Percentiles rank a stretch among this genome's conserved stretches.
Conservation (phyloP, 1,140 invertebrate species). For the Atta texana region DNA sequence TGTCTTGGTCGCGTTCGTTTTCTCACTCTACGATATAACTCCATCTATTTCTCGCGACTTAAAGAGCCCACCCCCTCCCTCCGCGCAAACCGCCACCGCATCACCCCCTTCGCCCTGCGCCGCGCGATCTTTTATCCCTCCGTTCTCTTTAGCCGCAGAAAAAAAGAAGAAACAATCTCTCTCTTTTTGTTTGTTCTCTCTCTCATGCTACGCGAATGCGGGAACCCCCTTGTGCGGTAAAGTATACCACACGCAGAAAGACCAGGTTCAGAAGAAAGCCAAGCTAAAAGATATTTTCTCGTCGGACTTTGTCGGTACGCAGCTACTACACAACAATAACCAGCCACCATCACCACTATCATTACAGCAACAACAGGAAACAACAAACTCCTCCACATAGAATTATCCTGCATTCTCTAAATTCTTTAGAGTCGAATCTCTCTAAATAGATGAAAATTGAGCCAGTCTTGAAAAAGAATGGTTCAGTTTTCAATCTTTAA, state of each 20-base stretch:
- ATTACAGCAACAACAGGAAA: constrained; percentile 38
- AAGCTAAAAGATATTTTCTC: constrained; percentile 92
- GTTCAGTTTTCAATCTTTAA: too few relatives aligned
- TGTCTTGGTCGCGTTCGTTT: constrained; percentile 6
- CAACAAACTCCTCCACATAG: constrained; percentile 22
- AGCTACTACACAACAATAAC: constrained; percentile 74
- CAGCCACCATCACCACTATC: constrained; percentile 16
- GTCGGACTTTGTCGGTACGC: constrained; percentile 90
- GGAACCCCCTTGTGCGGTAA: constrained; percentile 84
- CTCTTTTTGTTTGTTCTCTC: constrained; percentile 83
- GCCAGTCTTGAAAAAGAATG: too few relatives aligned
- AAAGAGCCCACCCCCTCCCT: neutral
- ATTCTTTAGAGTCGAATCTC: too few relatives aligned
- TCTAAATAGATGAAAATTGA: too few relatives aligned
- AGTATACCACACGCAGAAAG: constrained; percentile 91
- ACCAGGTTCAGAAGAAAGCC: constrained; percentile 90
- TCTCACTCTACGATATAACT: constrained; percentile 12
- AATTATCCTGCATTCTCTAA: neutral
- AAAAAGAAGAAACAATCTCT: constrained; percentile 69
- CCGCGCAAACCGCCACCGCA: constrained; percentile 24
- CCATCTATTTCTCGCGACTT: constrained; percentile 9
- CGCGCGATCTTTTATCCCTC: constrained; percentile 43
- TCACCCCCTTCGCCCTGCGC: neutral
- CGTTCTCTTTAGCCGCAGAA: constrained; percentile 30
- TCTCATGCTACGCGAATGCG: constrained; percentile 83